Evolutionary conservation across 2,797 vertebrate species (phyloP).

Genomic region (Tarsius wallacei): DNA sequence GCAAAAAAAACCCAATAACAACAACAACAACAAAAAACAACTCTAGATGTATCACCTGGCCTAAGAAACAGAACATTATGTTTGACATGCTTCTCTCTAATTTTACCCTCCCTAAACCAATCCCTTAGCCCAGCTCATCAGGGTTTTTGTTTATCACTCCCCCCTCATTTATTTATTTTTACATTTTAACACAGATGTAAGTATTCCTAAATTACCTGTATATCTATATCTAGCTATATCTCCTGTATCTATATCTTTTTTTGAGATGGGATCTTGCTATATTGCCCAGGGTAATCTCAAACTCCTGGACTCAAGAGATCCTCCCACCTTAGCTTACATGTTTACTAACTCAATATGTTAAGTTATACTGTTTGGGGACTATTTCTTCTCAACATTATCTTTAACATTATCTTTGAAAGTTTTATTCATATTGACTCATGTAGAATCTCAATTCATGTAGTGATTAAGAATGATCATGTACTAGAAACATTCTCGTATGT

Average conservation of each 20-base stretch:
- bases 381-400: not conserved
- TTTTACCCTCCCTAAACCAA: not conserved
- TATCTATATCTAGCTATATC: not conserved
- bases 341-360: not conserved
- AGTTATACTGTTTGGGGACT: not conserved
- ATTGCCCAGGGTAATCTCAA: not conserved
- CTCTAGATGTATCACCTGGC: not conserved
- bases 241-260: not conserved
- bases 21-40: not conserved
- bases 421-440: not conserved
- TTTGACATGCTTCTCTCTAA: constrained; percentile 2
- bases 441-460: not conserved
- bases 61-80: not conserved
- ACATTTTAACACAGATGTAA: constrained; percentile 39
- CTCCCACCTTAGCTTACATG: not conserved
- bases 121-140: not conserved
- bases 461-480: too few species aligned
- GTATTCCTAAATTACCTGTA: not conserved
- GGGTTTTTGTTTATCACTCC: not conserved
- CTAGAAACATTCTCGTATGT: not conserved
- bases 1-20: not conserved
- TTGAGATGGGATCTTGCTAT: not conserved
- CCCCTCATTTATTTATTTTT: not conserved
- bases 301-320: not conserved
- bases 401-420: not conserved